Evolutionary conservation across 2,113 vertebrate species (phyloP).

Genomic region (Onychostoma macrolepis): DNA sequence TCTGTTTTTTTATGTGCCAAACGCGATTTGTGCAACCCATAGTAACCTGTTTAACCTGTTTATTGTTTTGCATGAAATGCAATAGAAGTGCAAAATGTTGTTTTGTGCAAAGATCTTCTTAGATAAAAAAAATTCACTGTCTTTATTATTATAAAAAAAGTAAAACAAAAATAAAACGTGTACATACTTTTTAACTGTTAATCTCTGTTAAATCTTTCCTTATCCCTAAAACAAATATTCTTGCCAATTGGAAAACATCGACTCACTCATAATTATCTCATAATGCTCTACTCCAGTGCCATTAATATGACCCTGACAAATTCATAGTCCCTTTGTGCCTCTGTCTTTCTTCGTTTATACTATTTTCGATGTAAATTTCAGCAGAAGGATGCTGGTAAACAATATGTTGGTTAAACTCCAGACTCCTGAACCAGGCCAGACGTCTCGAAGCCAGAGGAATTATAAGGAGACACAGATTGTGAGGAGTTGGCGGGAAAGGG

Average conservation of each 20-base stretch:
- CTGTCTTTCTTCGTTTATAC: neutral
- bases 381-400: slow-evolving; percentile 63
- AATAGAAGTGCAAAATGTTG: too few relatives aligned
- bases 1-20: slow-evolving; percentile 1
- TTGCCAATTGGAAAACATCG: slow-evolving; percentile 54
- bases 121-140: neutral
- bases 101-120: too few relatives aligned
- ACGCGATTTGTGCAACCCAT: neutral
- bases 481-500: slow-evolving; percentile 60
- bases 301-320: neutral
- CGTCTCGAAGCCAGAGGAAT: slow-evolving; percentile 61
- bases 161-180: neutral
- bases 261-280: slow-evolving; percentile 14
- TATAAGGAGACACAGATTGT: slow-evolving; percentile 61
- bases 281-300: neutral
- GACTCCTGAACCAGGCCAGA: slow-evolving; percentile 57
- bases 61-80: too few relatives aligned
- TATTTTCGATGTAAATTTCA: slow-evolving; percentile 59
- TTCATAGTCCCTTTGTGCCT: neutral
- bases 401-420: slow-evolving; percentile 63
- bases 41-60: slow-evolving; percentile 3
- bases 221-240: neutral
- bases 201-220: neutral
- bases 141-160: neutral
- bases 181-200: neutral